Base-by-base conservation (phyloP, 2,113 vertebrate genomes). In the Apus apus region DNA sequence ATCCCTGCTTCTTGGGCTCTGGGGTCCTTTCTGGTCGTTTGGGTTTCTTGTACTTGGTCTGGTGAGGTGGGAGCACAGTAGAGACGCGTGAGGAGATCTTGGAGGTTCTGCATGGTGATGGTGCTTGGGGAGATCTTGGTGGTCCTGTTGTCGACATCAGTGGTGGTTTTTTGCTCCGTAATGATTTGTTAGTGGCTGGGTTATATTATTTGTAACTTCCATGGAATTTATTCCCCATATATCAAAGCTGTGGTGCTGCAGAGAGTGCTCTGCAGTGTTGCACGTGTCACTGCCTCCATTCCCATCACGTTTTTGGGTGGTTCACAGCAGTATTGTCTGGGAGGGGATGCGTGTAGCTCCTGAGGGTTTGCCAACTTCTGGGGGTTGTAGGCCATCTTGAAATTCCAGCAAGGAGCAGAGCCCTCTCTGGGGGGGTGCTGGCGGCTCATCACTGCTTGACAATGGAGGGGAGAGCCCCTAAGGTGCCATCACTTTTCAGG, bases 401-500 rank as follows among this genome's bases (percentile, higher is more conserved):
- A 72, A 43, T 61, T 29, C 20, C 65, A 65, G 29, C 11, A 8
- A 22, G 81, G 30, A 86, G 48, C 32, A 54, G 34, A 81, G 30
- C 21, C 5, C 1, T 1, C 19, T 27, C 7, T 5, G 10, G 50
- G 30, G 17, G 5, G 2, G 13, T 80, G 53, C 45, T 10, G 6
- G 54, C 4, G 53, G 34, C 13, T 84, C 5, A 0, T 82, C 36
- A 20, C 21, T 38, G 27, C 62, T 46, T 30, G n/a, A 43, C 0
- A 10, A 12, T 4, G 6, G 29, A 13, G 6, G 8, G 32, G 22
- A 32, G 17, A 34, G 13, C 25, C 25, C 40, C 26, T 1, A 3
- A 13, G 18, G 34, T 57, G 16, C 20, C 8, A 2, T n/a, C 74
- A 5, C 51, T 13, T 80, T 13, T 5, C 15, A 1, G 43, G 34